These are phyloP conservation scores for Melanerpes formicivorus DNA, from an alignment of 2,113 vertebrate genomes.

Conservation along the genomic window DNA sequence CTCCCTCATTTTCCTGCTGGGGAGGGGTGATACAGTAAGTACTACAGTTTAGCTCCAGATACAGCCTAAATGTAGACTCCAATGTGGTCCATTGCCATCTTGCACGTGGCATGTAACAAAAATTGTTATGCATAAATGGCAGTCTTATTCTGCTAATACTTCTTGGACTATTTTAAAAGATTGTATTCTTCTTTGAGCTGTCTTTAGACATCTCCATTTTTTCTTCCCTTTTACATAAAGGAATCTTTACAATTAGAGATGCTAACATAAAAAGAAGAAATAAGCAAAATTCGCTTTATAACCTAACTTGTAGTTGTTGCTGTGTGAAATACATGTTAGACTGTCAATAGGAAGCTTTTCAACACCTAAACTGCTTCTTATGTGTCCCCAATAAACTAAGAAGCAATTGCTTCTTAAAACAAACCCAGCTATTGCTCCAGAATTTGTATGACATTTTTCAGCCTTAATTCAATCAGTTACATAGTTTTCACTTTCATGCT, in stretches of 20 bases:
- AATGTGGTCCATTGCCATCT: not conserved
- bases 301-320: not conserved
- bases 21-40: too few relatives aligned
- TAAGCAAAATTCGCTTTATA: not conserved
- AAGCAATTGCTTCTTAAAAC: not conserved
- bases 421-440: not conserved
- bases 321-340: not conserved
- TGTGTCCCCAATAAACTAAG: accelerated
- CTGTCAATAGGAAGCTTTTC: not conserved
- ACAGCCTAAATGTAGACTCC: too few relatives aligned
- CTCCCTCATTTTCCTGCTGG: too few relatives aligned
- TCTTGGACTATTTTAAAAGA: not conserved
- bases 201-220: not conserved
- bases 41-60: too few relatives aligned
- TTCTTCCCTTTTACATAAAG: not conserved
- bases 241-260: not conserved
- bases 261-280: not conserved
- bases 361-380: not conserved
- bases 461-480: not conserved
- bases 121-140: not conserved
- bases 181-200: not conserved
- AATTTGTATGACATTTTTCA: not conserved
- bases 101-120: not conserved
- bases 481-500: not conserved
- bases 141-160: not conserved